phyloP scores from a whole-genome alignment of 2,888 invertebrate species.

The Sminthurides aquaticus region DNA sequence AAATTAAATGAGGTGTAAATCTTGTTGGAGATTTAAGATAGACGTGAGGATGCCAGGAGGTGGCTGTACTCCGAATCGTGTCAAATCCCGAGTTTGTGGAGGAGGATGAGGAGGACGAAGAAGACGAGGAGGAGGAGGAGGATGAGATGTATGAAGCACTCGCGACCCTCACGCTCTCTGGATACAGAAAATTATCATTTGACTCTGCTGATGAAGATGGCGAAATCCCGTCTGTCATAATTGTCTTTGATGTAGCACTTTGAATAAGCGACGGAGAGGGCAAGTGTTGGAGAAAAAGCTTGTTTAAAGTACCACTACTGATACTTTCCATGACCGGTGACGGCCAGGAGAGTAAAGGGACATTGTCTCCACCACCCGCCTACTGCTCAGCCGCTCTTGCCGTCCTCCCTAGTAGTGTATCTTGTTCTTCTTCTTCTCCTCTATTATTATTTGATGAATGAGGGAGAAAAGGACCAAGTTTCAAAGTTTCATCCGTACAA shows the following conservation, averaged over 20 bases:
- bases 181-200: conserved; percentile 16
- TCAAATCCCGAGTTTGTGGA: neutral
- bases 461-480: conserved; percentile 7
- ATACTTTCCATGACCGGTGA: conserved; percentile 1
- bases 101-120: conserved; percentile 25
- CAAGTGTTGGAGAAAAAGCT: neutral
- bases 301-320: neutral
- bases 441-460: conserved; percentile 10
- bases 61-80: neutral
- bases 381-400: conserved; percentile 4
- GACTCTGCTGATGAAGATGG: conserved; percentile 23
- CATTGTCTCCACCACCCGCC: neutral
- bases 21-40: conserved; percentile 72
- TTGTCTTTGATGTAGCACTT: conserved; percentile 4
- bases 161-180: too few species aligned
- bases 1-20: conserved; percentile 80
- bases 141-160: neutral
- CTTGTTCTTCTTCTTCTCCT: neutral
- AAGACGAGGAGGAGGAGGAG: conserved; percentile 21
- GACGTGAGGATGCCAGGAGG: conserved; percentile 80
- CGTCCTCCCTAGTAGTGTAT: neutral
- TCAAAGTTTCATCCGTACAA: conserved; percentile 7
- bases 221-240: conserved; percentile 24
- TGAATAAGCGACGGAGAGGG: neutral
- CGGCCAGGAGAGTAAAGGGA: neutral